Conservation (phyloP, 2,113 vertebrate genomes). For the Ammodramus savannarum region DNA sequence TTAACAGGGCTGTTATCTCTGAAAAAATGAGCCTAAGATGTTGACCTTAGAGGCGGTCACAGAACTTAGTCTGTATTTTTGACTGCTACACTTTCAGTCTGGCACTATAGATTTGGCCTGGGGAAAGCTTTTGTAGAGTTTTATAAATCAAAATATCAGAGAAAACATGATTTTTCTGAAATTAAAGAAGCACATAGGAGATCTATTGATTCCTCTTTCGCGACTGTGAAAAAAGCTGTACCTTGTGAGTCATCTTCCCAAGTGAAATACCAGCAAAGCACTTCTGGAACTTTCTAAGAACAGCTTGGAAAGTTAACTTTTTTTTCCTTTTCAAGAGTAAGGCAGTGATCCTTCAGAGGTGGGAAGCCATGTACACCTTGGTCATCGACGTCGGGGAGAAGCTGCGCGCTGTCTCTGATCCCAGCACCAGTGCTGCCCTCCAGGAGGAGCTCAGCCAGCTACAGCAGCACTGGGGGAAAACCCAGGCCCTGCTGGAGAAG, state of each 20-base stretch:
- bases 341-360: conserved; percentile 78
- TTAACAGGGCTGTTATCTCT: not conserved
- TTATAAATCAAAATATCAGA: not conserved
- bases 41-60: not conserved
- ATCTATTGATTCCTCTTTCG: not conserved
- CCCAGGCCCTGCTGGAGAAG: conserved; percentile 69
- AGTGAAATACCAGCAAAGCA: not conserved
- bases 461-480: conserved; percentile 79
- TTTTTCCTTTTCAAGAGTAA: conserved; percentile 70
- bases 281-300: not conserved
- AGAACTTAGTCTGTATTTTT: not conserved
- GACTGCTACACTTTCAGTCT: not conserved
- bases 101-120: not conserved
- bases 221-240: not conserved
- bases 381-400: conserved; percentile 79
- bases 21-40: not conserved
- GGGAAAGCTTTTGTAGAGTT: not conserved
- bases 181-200: not conserved
- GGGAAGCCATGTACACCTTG: conserved; percentile 75
- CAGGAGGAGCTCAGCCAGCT: conserved; percentile 75
- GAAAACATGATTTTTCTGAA: not conserved
- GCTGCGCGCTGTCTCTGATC: conserved; percentile 69
- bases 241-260: not conserved
- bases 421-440: conserved; percentile 66
- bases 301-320: not conserved